Base-by-base conservation (phyloP, 2,888 invertebrate genomes). In the Orchesellides sinensis region DNA sequence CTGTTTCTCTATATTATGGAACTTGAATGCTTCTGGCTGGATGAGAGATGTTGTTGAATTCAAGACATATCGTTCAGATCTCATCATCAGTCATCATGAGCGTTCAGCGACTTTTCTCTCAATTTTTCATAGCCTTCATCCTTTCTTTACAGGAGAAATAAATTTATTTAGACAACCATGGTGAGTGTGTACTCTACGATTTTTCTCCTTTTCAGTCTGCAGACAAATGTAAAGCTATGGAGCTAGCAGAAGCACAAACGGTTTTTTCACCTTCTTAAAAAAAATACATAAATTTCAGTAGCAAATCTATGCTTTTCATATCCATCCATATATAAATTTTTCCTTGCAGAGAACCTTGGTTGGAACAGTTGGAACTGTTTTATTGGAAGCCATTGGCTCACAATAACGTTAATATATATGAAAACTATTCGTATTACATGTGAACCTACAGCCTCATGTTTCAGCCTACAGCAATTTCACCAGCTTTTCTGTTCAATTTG, bases 11-110 rank as follows among this genome's bases (percentile, higher is more conserved):
- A n/a, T n/a, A n/a, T n/a, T n/a, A n/a, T n/a, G 40, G 40, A 10
- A 56, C n/a, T 61, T 25, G 56, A 25, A 52, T 14, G 56, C 29
- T 61, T 29, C 19, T 29, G 32, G 61, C 8, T 56, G 70, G 19
- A 68, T 25, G 23, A 49, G 25, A 40, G 40, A 49, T 32, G 40
- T 32, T 61, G 69, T 70, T 49, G 32, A 73, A 73, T 81, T 81
- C 68, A 45, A 61, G 72, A 68, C 73, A 61, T 70, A 79, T 72
- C 65, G 65, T 45, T 61, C 14, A 56, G 68, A 81, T 81, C 80
- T 81, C 73, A 74, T 81, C 80, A 81, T 81, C 80, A 81, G 73
- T 81, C 80, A 81, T 81, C 73, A 73, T 73, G 59, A 59, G 59
- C 65, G 47, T 35, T 80, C 79, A 80, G 47, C 73, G 54, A 47